phyloP scores from a whole-genome alignment of 2,888 invertebrate species.

The Drosophila anomelani region DNA sequence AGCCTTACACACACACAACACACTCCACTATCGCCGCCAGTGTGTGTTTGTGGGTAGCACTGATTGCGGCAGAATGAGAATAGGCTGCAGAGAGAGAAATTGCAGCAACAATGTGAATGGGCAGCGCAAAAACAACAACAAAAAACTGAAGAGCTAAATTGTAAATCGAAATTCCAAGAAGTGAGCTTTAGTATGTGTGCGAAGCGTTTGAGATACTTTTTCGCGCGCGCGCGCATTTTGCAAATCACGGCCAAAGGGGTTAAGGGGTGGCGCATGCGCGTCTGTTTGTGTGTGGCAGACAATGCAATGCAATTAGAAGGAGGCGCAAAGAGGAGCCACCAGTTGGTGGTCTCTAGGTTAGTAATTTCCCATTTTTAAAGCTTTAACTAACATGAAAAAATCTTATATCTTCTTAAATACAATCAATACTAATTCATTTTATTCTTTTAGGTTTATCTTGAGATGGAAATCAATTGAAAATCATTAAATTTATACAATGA shows the following conservation, averaged over 20 bases:
- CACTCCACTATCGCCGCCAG: background rate
- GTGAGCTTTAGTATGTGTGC: constrained; percentile 67
- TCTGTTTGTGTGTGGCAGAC: constrained; percentile 21
- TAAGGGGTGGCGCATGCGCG: constrained; percentile 38
- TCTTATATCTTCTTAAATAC: background rate
- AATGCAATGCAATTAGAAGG: constrained; percentile 64
- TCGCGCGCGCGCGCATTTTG: constrained; percentile 70
- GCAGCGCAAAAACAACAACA: constrained; percentile 39
- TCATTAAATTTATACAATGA: background rate
- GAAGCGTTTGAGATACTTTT: constrained; percentile 74
- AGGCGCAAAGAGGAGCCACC: constrained; percentile 37
- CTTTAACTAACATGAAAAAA: background rate
- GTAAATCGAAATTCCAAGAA: constrained; percentile 80
- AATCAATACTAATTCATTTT: background rate
- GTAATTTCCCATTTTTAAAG: constrained; percentile 25
- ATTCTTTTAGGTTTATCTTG: background rate
- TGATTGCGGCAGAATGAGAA: constrained; percentile 69
- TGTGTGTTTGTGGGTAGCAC: constrained; percentile 45
- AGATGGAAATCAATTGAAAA: background rate
- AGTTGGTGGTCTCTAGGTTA: constrained; percentile 53
- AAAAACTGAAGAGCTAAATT: constrained; percentile 72
- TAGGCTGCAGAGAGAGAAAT: constrained; percentile 67
- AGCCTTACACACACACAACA: constrained; percentile 25
- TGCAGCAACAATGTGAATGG: constrained; percentile 76
- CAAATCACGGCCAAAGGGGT: constrained; percentile 44